Conservation (phyloP, 2,113 vertebrate species). For the Peromyscus maniculatus region DNA sequence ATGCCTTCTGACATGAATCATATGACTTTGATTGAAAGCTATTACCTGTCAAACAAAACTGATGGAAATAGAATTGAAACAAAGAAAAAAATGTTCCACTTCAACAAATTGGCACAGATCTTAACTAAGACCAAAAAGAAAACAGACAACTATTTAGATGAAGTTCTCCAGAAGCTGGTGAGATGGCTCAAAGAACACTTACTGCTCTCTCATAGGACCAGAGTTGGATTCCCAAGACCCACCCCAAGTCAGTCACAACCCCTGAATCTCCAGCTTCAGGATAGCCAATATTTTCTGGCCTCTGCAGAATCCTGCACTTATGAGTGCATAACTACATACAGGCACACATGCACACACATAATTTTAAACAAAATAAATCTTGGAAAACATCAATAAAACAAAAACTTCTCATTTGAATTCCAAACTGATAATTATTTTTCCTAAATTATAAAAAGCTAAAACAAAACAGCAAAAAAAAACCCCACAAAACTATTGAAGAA, state of each 20-base stretch:
- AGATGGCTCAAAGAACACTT: not conserved
- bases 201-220: not conserved
- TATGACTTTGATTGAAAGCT: constrained; percentile 37
- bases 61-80: not conserved
- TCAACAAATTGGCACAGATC: not conserved
- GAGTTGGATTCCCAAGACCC: not conserved
- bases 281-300: not conserved
- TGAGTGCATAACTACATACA: fast-evolving
- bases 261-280: not conserved
- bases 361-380: not conserved
- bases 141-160: not conserved
- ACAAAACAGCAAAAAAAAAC: not conserved
- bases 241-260: not conserved
- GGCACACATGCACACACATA: not conserved
- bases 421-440: not conserved
- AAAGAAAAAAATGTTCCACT: not conserved
- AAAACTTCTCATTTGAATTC: not conserved
- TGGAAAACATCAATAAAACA: not conserved
- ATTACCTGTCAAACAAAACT: constrained; percentile 28
- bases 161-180: not conserved
- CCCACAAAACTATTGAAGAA: not conserved
- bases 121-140: not conserved
- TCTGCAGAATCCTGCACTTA: not conserved
- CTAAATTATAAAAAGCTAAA: not conserved
- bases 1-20: constrained; percentile 36